phyloP scores from a whole-genome alignment of 64 coral and sea anemone genomes.

The Catalaphyllia jardinei region DNA sequence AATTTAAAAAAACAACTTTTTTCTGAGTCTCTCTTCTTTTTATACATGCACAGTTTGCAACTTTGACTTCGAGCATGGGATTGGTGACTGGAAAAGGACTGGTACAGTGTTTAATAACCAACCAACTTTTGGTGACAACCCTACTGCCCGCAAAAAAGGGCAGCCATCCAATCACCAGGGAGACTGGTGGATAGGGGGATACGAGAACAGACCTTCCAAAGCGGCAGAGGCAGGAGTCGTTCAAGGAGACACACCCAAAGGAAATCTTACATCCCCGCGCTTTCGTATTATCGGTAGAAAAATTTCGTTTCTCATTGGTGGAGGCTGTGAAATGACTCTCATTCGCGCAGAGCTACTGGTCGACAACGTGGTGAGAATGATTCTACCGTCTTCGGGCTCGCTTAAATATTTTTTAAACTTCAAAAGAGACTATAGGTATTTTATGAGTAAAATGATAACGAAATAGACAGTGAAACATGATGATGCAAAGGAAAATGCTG shows the following conservation, averaged over 20 bases:
- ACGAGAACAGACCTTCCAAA: background rate
- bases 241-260: background rate
- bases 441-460: too few relatives aligned
- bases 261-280: constrained; percentile 38
- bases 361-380: background rate
- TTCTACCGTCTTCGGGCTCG: too few relatives aligned
- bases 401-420: too few relatives aligned
- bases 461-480: too few relatives aligned
- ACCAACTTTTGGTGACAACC: background rate
- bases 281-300: constrained; percentile 36
- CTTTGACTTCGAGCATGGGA: background rate
- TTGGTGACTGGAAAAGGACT: background rate
- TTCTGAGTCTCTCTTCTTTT: too few relatives aligned
- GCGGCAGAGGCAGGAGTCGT: background rate
- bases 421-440: too few relatives aligned
- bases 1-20: background rate
- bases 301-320: constrained; percentile 61
- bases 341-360: constrained; percentile 50
- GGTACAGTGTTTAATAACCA: background rate
- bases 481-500: too few relatives aligned
- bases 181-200: background rate
- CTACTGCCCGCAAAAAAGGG: background rate
- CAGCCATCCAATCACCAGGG: background rate
- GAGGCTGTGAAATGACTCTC: constrained; percentile 24
- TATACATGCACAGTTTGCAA: background rate